Conservation (phyloP, 1,140 invertebrate genomes). For the Xylocopa sonorina region DNA sequence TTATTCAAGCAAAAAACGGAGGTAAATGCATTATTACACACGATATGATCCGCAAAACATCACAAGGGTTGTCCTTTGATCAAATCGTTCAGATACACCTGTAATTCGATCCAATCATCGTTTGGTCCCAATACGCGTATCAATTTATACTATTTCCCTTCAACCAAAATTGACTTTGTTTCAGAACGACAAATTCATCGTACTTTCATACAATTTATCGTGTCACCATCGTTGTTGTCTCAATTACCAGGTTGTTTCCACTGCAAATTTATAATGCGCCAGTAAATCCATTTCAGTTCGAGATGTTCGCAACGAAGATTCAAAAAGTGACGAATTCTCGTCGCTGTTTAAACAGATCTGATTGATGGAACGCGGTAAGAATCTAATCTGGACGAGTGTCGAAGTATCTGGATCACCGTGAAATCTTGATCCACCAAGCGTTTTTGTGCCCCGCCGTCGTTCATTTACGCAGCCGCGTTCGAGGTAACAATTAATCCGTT, state of each 20-base stretch:
- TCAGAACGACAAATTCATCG: too few species aligned
- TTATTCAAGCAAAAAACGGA: too few species aligned
- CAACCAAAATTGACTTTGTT: background rate
- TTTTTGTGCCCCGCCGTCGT: background rate
- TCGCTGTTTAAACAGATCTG: too few species aligned
- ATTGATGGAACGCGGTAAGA: too few species aligned
- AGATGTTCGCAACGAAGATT: too few species aligned
- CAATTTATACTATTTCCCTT: background rate
- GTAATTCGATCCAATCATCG: background rate
- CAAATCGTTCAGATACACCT: background rate
- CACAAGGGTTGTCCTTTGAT: background rate
- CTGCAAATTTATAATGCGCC: too few species aligned
- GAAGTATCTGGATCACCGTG: background rate
- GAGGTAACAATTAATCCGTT: slow-evolving; percentile 38
- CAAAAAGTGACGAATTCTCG: too few species aligned
- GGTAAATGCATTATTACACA: too few species aligned
- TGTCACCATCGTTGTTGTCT: background rate
- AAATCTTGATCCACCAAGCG: slow-evolving; percentile 1
- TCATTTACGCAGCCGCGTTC: slow-evolving; percentile 19
- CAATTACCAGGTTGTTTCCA: slow-evolving; percentile 8
- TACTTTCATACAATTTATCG: background rate
- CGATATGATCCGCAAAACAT: too few species aligned
- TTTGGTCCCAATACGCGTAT: background rate
- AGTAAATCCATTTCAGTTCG: too few species aligned
- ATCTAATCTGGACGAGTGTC: background rate